These are phyloP conservation scores for Lasioglossum albipes DNA, from an alignment of 1,140 invertebrate species.

Conservation along the genomic window DNA sequence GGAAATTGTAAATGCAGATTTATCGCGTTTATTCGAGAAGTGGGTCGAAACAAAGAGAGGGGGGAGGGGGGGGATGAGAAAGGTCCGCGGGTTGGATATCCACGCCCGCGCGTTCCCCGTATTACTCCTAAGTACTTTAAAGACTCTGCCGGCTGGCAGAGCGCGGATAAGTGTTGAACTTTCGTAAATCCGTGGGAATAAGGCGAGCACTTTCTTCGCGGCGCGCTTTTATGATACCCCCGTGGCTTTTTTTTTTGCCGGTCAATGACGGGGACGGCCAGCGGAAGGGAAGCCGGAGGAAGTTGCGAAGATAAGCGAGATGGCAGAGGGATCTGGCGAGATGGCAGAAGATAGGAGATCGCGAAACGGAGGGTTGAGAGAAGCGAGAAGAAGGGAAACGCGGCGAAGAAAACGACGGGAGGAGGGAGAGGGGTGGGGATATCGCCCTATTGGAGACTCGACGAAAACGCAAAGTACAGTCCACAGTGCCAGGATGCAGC, in stretches of 20 bases:
- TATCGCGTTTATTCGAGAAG: constrained; percentile 39
- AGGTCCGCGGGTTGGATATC: background rate
- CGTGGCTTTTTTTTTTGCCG: constrained; percentile 48
- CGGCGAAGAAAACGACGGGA: constrained; percentile 25
- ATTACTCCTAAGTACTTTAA: constrained; percentile 35
- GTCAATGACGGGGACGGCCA: constrained; percentile 44
- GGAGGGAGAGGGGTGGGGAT: constrained; percentile 21
- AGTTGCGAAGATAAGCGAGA: constrained; percentile 4
- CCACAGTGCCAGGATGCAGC: constrained; percentile 60
- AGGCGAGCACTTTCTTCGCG: constrained; percentile 34
- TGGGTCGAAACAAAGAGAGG: background rate
- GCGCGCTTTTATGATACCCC: constrained; percentile 53
- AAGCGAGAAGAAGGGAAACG: background rate
- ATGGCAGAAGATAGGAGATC: background rate
- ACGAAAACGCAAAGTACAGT: constrained; percentile 73
- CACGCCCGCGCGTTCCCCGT: constrained; percentile 24
- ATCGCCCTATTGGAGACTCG: constrained; percentile 66
- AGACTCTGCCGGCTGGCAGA: constrained; percentile 20
- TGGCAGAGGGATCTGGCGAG: background rate
- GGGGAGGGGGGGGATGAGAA: background rate
- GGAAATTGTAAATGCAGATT: constrained; percentile 39
- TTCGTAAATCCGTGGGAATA: constrained; percentile 47
- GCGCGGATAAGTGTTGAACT: constrained; percentile 39
- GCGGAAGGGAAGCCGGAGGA: background rate
- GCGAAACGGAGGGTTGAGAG: background rate